These are phyloP conservation scores for Matsumurasca onukii DNA, from an alignment of 1,140 invertebrate genomes.

Conservation along the genomic window DNA sequence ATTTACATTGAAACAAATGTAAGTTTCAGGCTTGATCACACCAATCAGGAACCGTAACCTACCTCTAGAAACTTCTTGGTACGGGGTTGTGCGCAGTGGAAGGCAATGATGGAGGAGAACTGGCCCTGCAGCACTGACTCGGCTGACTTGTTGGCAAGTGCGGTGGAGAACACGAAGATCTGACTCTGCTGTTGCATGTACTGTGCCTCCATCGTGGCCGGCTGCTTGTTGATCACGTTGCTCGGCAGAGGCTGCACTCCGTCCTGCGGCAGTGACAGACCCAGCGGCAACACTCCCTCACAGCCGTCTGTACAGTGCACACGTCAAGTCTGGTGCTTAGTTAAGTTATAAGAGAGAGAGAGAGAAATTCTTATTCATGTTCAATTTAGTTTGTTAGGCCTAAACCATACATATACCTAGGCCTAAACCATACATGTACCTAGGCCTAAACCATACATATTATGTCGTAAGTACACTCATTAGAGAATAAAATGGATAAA, in stretches of 20 bases:
- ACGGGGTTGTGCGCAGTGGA: slow-evolving; percentile 91
- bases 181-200: slow-evolving; percentile 96
- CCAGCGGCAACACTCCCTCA: slow-evolving; percentile 15
- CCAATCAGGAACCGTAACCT: background rate
- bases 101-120: slow-evolving; percentile 90
- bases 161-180: slow-evolving; percentile 96
- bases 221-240: slow-evolving; percentile 77
- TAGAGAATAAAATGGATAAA: no score
- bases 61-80: slow-evolving; percentile 95
- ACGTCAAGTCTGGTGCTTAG: no score
- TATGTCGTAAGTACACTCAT: no score
- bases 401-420: background rate
- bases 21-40: no score
- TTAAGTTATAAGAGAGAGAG: background rate
- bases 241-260: slow-evolving; percentile 65
- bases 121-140: slow-evolving; percentile 87
- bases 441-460: no score
- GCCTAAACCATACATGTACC: no score
- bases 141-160: slow-evolving; percentile 91
- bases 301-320: slow-evolving; percentile 20
- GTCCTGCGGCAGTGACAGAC: slow-evolving; percentile 22
- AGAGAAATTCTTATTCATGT: background rate
- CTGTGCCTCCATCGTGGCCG: slow-evolving; percentile 74
- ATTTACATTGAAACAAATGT: no score
- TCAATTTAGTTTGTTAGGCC: background rate